phyloP scores from a whole-genome alignment of 1,140 invertebrate species.

The Bombus superbus region DNA sequence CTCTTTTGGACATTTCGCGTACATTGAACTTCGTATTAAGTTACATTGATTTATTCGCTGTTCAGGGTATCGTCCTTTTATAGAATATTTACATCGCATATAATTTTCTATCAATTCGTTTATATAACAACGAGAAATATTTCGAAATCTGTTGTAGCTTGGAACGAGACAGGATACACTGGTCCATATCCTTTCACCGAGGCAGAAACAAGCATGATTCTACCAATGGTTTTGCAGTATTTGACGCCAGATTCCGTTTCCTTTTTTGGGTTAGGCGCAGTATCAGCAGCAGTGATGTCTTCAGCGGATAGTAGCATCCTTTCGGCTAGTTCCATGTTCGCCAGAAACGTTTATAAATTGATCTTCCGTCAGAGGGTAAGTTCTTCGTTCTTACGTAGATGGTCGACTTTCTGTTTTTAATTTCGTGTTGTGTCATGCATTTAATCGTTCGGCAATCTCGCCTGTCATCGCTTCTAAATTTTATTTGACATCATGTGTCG shows the following conservation, averaged over 20 bases:
- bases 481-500: conserved; percentile 3
- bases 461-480: conserved; percentile 1
- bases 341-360: conserved; percentile 98
- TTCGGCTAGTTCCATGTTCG: conserved; percentile 98
- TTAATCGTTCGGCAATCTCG: neutral
- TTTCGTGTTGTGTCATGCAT: neutral
- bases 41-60: neutral
- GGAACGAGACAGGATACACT: conserved; percentile 95
- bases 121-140: neutral
- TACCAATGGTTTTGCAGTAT: conserved; percentile 98
- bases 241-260: conserved; percentile 96
- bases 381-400: conserved; percentile 12
- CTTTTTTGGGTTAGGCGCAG: conserved; percentile 98
- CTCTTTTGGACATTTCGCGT: neutral
- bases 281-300: conserved; percentile 99
- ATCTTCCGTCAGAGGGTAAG: conserved; percentile 95
- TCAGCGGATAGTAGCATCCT: conserved; percentile 98
- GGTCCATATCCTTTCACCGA: conserved; percentile 89
- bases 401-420: neutral
- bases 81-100: neutral
- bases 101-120: neutral
- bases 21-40: neutral
- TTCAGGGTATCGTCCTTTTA: too few species aligned
- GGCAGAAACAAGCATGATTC: conserved; percentile 94
- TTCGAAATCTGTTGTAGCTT: conserved; percentile 86